Evolutionary conservation across 2,113 vertebrate genomes (phyloP).

Genomic region (Neotoma lepida): DNA sequence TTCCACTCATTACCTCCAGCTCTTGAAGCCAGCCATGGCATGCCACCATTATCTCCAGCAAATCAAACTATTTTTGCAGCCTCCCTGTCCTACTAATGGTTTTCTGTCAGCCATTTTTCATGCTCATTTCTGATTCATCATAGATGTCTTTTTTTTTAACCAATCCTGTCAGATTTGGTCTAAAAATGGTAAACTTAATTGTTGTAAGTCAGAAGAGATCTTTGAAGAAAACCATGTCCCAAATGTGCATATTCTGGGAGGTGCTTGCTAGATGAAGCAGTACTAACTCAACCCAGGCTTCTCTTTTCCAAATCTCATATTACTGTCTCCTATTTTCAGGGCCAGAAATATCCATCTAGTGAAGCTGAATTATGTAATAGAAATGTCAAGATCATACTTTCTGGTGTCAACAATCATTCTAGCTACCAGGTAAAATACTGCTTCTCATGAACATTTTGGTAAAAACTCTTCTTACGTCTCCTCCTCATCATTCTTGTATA

Average conservation of each 20-base stretch:
- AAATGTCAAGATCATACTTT: background rate
- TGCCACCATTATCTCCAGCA: background rate
- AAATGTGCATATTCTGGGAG: background rate
- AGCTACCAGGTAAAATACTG: background rate
- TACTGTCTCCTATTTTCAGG: slow-evolving; percentile 32
- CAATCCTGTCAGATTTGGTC: background rate
- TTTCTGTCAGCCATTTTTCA: background rate
- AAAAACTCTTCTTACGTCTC: background rate
- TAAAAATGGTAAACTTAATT: background rate
- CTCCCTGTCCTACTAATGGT: background rate
- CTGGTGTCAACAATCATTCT: background rate
- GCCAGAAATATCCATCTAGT: background rate
- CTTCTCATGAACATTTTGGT: background rate
- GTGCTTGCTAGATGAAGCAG: background rate
- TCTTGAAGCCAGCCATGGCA: background rate
- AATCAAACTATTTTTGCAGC: slow-evolving; percentile 27
- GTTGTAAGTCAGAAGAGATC: background rate
- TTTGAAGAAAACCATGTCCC: background rate
- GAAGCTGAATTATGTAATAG: background rate
- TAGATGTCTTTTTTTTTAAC: slow-evolving; percentile 14
- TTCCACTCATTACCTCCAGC: background rate
- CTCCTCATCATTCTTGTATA: background rate
- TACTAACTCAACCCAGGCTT: slow-evolving; percentile 23
- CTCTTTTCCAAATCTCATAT: background rate
- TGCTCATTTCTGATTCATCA: background rate